Evolutionary conservation across 2,113 vertebrate species (phyloP).

Genomic region (Lamprotornis superbus): DNA sequence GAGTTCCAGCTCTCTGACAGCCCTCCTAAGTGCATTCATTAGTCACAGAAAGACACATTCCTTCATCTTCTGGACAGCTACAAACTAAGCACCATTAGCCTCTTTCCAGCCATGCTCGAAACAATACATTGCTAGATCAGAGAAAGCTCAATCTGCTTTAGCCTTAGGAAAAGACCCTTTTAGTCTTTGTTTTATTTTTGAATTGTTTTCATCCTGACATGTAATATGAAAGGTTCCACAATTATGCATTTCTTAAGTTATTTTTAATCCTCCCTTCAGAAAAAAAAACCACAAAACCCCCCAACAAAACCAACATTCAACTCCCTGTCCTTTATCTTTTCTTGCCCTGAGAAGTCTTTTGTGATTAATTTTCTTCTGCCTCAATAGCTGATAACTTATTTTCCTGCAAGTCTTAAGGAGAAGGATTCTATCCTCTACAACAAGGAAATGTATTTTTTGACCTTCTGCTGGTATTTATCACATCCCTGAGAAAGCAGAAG

Average conservation of each 20-base stretch:
- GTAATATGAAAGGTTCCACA: neutral
- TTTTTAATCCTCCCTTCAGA: neutral
- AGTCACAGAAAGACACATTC: neutral
- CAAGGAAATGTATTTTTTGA: neutral
- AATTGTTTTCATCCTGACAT: conserved; percentile 2
- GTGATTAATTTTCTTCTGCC: conserved; percentile 48
- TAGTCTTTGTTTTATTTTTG: conserved; percentile 3
- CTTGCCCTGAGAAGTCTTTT: neutral
- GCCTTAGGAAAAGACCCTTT: conserved; percentile 29
- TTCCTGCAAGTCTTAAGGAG: conserved; percentile 5
- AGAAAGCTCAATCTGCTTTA: conserved; percentile 20
- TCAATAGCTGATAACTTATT: conserved; percentile 35
- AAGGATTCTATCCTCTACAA: conserved; percentile 18
- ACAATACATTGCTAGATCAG: neutral
- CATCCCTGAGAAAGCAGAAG: neutral
- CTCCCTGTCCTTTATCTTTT: neutral
- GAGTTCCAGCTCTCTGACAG: neutral
- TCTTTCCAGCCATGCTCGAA: neutral
- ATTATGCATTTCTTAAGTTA: neutral
- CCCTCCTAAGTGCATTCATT: neutral
- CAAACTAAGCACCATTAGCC: conserved; percentile 24
- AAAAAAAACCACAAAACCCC: neutral
- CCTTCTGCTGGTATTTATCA: conserved; percentile 26
- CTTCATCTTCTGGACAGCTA: conserved; percentile 30
- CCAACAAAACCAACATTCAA: neutral